phyloP scores from a whole-genome alignment of 2,797 vertebrate genomes.

The Sebastes umbrosus region DNA sequence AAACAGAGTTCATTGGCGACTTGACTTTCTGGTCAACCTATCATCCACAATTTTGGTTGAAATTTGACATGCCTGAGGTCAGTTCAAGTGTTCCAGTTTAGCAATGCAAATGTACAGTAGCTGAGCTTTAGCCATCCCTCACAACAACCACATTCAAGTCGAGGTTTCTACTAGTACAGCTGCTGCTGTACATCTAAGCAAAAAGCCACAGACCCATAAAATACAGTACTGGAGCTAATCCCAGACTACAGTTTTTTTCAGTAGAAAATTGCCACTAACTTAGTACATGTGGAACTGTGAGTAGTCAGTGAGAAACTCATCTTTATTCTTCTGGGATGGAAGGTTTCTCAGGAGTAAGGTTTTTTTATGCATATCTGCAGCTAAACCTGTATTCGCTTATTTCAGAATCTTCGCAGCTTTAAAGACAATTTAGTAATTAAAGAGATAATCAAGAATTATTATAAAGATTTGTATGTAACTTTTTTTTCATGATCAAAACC shows the following conservation, averaged over 20 bases:
- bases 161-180: neutral
- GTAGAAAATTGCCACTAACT: conserved; percentile 22
- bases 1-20: neutral
- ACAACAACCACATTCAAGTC: conserved; percentile 2
- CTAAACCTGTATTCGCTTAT: neutral
- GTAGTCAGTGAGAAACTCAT: neutral
- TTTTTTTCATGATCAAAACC: neutral
- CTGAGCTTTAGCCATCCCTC: conserved; percentile 15
- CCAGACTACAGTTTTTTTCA: conserved; percentile 25
- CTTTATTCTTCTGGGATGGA: neutral
- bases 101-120: neutral
- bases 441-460: neutral
- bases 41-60: neutral
- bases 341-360: neutral
- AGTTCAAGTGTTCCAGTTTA: neutral
- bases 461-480: neutral
- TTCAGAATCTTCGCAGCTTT: neutral
- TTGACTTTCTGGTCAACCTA: neutral
- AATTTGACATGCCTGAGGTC: neutral
- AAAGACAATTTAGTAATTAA: neutral
- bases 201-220: conserved; percentile 14
- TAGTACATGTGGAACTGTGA: conserved; percentile 1
- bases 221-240: conserved; percentile 20
- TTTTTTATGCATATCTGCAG: neutral
- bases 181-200: conserved; percentile 6